Conservation (phyloP, 2,888 invertebrate genomes). For the Neoitamus cyanurus region DNA sequence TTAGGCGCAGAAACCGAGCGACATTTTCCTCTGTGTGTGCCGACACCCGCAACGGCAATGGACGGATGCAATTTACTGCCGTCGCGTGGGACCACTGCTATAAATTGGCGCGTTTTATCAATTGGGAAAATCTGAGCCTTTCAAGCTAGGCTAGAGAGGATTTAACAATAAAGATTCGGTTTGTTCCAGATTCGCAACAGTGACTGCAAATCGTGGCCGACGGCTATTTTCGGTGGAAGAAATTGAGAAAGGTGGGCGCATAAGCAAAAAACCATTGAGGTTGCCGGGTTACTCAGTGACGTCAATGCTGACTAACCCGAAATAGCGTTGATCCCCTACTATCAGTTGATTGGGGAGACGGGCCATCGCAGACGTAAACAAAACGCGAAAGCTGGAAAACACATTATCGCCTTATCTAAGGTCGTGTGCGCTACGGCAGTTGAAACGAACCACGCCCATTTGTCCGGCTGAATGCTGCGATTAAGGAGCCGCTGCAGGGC, state of each 20-base stretch:
- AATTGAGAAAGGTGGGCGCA: neutral
- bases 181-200: neutral
- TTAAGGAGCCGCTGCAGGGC: neutral
- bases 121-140: neutral
- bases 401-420: neutral
- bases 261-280: neutral
- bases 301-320: neutral
- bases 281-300: neutral
- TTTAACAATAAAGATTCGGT: neutral
- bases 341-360: neutral
- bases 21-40: neutral
- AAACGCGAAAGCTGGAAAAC: neutral
- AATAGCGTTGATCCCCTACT: neutral
- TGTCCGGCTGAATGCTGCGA: neutral
- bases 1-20: neutral
- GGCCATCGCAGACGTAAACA: conserved; percentile 12
- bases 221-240: neutral
- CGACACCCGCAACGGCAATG: neutral
- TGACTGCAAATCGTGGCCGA: neutral
- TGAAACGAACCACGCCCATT: conserved; percentile 23
- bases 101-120: neutral
- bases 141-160: neutral
- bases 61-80: neutral
- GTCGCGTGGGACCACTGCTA: neutral
- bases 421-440: neutral